Evolutionary conservation across 2,888 invertebrate species (phyloP).

Genomic region (Ryuthela nishihirai): DNA sequence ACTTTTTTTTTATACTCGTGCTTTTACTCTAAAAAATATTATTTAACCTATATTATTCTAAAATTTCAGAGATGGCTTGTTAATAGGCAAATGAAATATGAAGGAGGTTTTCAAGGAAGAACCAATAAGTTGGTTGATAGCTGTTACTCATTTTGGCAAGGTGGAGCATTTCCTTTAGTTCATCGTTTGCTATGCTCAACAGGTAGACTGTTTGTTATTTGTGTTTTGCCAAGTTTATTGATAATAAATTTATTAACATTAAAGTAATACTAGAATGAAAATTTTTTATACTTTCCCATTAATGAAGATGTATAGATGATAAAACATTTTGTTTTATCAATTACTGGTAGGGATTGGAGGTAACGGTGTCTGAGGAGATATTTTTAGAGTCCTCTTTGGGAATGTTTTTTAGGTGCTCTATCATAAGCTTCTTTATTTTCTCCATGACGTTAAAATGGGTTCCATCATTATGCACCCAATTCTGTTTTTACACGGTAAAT

Average conservation of each 20-base stretch:
- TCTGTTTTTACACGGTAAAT: no score
- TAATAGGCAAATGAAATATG: constrained; percentile 85
- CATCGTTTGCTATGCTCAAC: constrained; percentile 62
- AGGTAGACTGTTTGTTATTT: constrained; percentile 9
- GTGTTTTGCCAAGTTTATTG: background rate
- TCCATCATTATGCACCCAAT: no score
- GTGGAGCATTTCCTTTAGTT: constrained; percentile 82
- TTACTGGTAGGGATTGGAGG: no score
- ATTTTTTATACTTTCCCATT: no score
- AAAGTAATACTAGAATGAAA: no score
- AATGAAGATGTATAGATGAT: no score
- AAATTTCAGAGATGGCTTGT: constrained; percentile 70
- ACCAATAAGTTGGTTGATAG: constrained; percentile 98
- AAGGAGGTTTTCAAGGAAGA: constrained; percentile 77
- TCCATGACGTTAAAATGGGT: no score
- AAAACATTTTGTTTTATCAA: no score
- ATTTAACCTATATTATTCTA: background rate
- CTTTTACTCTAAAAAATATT: background rate
- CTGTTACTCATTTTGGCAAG: constrained; percentile 99
- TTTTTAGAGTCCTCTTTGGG: no score
- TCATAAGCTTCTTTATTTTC: no score
- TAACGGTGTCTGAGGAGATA: no score
- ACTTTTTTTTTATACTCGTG: background rate
- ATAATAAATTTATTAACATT: background rate
- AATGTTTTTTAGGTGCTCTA: no score